Percentiles rank a stretch among this genome's conserved stretches.
These are phyloP conservation scores for Poecilia gillii DNA, from an alignment of 2,797 vertebrate genomes.

Conservation along the genomic window DNA sequence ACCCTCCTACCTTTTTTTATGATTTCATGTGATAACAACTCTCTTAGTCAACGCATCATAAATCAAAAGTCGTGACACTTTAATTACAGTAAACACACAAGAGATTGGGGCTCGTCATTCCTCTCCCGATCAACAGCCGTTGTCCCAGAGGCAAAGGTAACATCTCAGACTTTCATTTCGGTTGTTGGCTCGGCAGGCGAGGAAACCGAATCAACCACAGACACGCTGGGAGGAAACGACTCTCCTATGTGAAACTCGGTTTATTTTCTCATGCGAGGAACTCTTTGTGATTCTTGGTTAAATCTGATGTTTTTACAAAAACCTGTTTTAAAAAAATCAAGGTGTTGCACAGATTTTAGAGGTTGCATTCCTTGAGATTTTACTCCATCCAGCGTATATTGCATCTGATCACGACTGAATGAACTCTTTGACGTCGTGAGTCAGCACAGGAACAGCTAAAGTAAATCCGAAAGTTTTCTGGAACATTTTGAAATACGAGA, in stretches of 20 bases:
- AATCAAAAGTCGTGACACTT: conserved; percentile 80
- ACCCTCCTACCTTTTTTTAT: conserved; percentile 35
- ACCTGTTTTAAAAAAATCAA: not conserved
- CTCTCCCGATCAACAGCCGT: conserved; percentile 72
- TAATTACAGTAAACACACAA: conserved; percentile 85
- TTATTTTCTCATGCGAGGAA: conserved; percentile 10
- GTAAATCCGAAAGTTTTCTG: not conserved
- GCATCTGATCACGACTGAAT: not conserved
- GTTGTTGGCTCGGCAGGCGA: conserved; percentile 53
- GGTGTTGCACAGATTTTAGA: not conserved
- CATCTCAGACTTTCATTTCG: conserved; percentile 62
- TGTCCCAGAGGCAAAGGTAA: conserved; percentile 72
- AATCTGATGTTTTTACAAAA: not conserved
- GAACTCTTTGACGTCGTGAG: not conserved
- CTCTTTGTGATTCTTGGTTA: conserved; percentile 16
- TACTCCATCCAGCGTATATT: not conserved
- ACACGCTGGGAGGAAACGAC: conserved; percentile 70
- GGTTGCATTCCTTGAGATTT: not conserved
- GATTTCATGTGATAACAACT: conserved; percentile 66
- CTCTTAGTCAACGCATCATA: conserved; percentile 81
- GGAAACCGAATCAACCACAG: conserved; percentile 76
- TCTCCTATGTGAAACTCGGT: conserved; percentile 46
- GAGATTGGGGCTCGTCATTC: conserved; percentile 65
- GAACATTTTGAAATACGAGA: not conserved
- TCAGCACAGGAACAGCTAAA: not conserved